Conservation (phyloP, 2,113 vertebrate genomes). For the Sminthopsis crassicaudata region DNA sequence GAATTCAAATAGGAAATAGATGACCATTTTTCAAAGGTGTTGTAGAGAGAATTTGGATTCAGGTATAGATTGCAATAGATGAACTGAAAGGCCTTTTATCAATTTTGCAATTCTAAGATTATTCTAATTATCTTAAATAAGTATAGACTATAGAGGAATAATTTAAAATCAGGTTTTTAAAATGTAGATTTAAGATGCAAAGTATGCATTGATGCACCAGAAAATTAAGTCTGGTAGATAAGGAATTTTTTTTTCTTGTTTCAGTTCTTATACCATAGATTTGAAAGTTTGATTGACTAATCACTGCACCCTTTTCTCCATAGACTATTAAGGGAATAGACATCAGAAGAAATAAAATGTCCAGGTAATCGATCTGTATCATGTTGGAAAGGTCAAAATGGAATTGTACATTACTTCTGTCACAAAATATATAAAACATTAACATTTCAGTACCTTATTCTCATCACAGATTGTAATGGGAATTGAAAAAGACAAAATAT, state of each 20-base stretch:
- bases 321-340: slow-evolving; percentile 28
- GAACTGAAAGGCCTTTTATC: neutral
- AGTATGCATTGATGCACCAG: neutral
- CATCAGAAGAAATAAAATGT: slow-evolving; percentile 55
- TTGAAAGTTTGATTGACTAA: slow-evolving; percentile 51
- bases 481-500: slow-evolving; percentile 55
- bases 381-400: slow-evolving; percentile 69
- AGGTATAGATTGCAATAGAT: neutral
- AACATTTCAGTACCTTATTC: slow-evolving; percentile 53
- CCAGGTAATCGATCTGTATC: slow-evolving; percentile 33
- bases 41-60: neutral
- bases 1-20: neutral
- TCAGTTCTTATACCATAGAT: slow-evolving; percentile 20
- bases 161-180: neutral
- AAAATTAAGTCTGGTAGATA: neutral
- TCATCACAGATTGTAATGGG: slow-evolving; percentile 63
- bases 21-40: neutral
- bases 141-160: slow-evolving; percentile 46
- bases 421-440: slow-evolving; percentile 66
- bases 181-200: slow-evolving; percentile 11
- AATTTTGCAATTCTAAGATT: neutral
- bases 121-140: no score
- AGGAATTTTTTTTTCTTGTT: neutral
- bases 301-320: slow-evolving; percentile 45
- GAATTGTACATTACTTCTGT: slow-evolving; percentile 46